These are phyloP conservation scores for Thinocorus orbignyianus DNA, from an alignment of 2,113 vertebrate genomes.

Conservation along the genomic window DNA sequence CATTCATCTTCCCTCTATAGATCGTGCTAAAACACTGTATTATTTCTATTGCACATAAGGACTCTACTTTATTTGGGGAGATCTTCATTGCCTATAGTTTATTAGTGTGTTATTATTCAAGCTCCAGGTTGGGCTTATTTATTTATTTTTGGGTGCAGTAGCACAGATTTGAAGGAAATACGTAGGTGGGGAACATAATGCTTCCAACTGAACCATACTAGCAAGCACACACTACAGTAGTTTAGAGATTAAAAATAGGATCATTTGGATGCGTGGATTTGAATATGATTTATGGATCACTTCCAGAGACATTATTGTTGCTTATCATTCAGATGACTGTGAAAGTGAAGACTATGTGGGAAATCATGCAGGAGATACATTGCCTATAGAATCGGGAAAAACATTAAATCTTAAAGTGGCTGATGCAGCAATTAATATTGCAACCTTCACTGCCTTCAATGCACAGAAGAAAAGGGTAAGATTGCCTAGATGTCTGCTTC, in stretches of 20 bases:
- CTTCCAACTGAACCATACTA: slow-evolving; percentile 46
- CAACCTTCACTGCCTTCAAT: slow-evolving; percentile 44
- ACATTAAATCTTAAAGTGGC: slow-evolving; percentile 64
- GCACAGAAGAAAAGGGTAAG: slow-evolving; percentile 46
- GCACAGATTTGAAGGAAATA: slow-evolving; percentile 56
- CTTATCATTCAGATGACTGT: slow-evolving; percentile 67
- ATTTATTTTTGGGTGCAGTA: not conserved
- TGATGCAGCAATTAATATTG: slow-evolving; percentile 76
- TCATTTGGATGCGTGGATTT: slow-evolving; percentile 65
- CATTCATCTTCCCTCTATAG: not conserved
- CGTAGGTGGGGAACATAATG: slow-evolving; percentile 58
- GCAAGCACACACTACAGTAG: slow-evolving; percentile 41
- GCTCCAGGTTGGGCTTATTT: not conserved
- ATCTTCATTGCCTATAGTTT: not conserved
- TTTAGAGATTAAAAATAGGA: slow-evolving; percentile 72
- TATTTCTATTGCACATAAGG: not conserved
- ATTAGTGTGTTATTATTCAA: slow-evolving; percentile 14
- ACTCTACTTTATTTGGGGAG: not conserved
- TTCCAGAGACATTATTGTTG: slow-evolving; percentile 66
- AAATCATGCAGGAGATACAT: slow-evolving; percentile 62
- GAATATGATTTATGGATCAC: slow-evolving; percentile 76
- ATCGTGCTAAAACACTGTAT: not conserved
- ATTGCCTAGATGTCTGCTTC: slow-evolving; percentile 48
- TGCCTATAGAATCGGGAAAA: slow-evolving; percentile 42
- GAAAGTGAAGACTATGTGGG: slow-evolving; percentile 58